Evolutionary conservation across 92 coral and sea anemone species (phyloP), one percentile per base, ranked within the genome.

Genomic region (Phenganax stokvisi): DNA sequence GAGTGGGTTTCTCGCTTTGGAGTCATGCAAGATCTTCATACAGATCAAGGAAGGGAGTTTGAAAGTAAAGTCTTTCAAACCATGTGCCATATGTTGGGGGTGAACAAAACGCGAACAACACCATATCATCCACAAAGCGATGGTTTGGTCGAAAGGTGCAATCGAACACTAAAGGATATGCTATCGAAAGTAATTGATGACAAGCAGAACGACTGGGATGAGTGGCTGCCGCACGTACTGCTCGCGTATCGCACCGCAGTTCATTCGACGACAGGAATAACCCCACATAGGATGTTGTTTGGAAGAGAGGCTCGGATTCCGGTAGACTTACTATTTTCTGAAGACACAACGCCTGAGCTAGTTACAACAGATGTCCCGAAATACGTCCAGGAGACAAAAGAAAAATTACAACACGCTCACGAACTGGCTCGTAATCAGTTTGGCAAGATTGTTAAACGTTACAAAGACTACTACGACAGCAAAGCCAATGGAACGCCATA

Each of bases 281-380:
- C 76, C 3, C 11, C 76, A 29, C 76, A 71, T 30, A 52, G 76
- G 0, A 71, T 29, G 54, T 17, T 71, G 11, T 71, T 71, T 71
- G 76, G 76, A 10, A 71, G 76, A 71, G 76, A 71, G 37, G 76
- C 76, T 10, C 76, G 76, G 2, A 30, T 71, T 9, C 76, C 76
- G 16, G 54, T 29, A 2, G 53, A 71, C 56, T 10, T 71, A 31
- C 76, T 71, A 9, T 2, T 5, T 37, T 37, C 47, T 37, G 47
- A 37, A 37, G 0, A 37, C 47, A 37, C 47, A 37, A 37, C 3
- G 47, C 47, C 47, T 1, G 47, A 37, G 47, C 47, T 37, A 5
- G 47, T 37, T 37, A 37, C 47, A 37, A 37, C 47, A 37, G 47
- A 37, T 2, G 47, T 37, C 71, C 71, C 71, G 25, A 28, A 20